These are phyloP conservation scores for Rynchops niger DNA, from an alignment of 2,113 vertebrate genomes.

Conservation along the genomic window DNA sequence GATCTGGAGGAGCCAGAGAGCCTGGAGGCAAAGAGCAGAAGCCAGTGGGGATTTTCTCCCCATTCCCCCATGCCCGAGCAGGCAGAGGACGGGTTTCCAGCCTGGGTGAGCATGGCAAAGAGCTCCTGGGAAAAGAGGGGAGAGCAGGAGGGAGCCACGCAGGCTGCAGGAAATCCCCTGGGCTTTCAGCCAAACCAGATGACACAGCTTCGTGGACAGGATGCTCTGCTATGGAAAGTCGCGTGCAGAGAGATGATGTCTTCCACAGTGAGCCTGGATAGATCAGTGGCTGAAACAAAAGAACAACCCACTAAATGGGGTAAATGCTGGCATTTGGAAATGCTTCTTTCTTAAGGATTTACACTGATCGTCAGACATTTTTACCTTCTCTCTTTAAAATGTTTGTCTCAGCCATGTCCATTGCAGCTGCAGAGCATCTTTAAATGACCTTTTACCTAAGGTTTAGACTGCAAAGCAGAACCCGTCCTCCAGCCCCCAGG, in stretches of 20 bases:
- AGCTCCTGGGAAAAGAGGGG: neutral
- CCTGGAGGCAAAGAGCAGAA: neutral
- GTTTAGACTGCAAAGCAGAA: neutral
- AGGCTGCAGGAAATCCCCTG: neutral
- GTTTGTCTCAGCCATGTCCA: neutral
- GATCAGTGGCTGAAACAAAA: neutral
- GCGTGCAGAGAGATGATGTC: neutral
- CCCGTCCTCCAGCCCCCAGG: neutral
- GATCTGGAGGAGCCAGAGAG: neutral
- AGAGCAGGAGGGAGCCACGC: neutral
- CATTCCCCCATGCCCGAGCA: accelerated
- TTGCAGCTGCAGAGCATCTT: neutral
- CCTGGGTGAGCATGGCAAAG: neutral
- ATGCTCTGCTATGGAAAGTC: neutral
- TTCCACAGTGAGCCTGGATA: too few relatives aligned
- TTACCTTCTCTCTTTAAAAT: neutral
- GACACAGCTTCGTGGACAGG: neutral
- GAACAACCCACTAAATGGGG: neutral
- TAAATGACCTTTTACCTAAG: neutral
- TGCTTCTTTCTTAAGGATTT: neutral
- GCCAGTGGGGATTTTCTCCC: neutral
- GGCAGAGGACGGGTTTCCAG: neutral
- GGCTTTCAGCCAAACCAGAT: neutral
- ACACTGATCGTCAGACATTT: neutral
- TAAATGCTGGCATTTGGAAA: neutral